Conservation (phyloP, 2,113 vertebrate genomes). For the Atherinomorus stipes region DNA sequence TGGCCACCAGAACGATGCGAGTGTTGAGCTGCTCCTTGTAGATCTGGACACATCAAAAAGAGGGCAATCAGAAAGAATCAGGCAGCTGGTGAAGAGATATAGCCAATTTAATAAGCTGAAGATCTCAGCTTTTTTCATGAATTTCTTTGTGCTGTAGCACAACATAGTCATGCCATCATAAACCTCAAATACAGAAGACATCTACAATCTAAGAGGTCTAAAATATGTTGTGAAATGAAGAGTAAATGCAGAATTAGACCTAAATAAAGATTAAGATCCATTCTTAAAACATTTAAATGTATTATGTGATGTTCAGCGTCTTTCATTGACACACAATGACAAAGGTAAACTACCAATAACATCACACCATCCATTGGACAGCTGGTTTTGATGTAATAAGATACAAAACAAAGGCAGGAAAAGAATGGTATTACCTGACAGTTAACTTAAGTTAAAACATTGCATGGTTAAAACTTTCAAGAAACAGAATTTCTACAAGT, state of each 20-base stretch:
- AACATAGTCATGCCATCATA: too few relatives aligned
- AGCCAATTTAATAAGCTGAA: background rate
- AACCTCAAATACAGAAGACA: too few relatives aligned
- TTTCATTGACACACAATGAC: too few relatives aligned
- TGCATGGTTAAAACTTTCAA: background rate
- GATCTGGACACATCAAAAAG: slow-evolving; percentile 81
- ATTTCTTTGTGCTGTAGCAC: too few relatives aligned
- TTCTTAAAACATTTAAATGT: too few relatives aligned
- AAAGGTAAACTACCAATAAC: too few relatives aligned
- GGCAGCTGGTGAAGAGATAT: slow-evolving; percentile 1
- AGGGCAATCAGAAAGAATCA: slow-evolving; percentile 5
- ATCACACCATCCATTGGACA: background rate
- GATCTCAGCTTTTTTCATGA: too few relatives aligned
- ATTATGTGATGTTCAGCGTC: too few relatives aligned
- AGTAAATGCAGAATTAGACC: too few relatives aligned
- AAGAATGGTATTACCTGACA: background rate
- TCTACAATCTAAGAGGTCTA: background rate
- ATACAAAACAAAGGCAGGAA: background rate
- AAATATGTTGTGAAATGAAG: background rate
- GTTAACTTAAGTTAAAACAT: background rate
- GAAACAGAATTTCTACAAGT: background rate
- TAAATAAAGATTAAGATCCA: too few relatives aligned
- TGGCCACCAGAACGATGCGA: slow-evolving; percentile 94
- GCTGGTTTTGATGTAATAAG: background rate
- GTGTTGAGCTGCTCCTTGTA: slow-evolving; percentile 99